Conservation (phyloP, 1,140 invertebrate species). For the Hyles euphorbiae region DNA sequence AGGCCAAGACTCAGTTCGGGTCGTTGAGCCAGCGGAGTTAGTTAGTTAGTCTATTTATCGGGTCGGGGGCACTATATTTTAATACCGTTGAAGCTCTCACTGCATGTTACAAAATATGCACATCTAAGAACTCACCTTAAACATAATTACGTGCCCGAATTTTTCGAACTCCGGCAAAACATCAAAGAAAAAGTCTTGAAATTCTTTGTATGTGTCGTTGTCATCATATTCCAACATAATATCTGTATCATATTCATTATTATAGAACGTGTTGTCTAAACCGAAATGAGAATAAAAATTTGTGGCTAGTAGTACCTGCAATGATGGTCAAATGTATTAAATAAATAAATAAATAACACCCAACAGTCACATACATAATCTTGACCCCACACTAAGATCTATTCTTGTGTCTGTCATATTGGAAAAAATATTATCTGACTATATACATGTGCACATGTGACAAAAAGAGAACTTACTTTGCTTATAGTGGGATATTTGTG, state of each 20-base stretch:
- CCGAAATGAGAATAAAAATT: slow-evolving; percentile 92
- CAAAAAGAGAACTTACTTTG: slow-evolving; percentile 43
- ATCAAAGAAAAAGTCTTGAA: slow-evolving; percentile 92
- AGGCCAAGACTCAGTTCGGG: too few species aligned
- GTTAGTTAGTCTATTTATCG: too few species aligned
- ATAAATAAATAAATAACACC: background rate
- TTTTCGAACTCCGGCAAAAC: slow-evolving; percentile 88
- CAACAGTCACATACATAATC: too few species aligned
- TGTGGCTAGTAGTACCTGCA: slow-evolving; percentile 82
- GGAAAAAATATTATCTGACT: too few species aligned
- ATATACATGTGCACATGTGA: too few species aligned
- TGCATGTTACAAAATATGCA: too few species aligned
- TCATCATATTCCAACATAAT: slow-evolving; percentile 89
- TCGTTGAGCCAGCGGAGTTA: too few species aligned
- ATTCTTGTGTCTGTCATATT: too few species aligned
- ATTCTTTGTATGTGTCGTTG: slow-evolving; percentile 87
- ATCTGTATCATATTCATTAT: slow-evolving; percentile 90
- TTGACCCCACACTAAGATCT: too few species aligned
- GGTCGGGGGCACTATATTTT: too few species aligned
- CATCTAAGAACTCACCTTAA: slow-evolving; percentile 76
- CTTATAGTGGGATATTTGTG: slow-evolving; percentile 82
- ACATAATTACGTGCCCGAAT: slow-evolving; percentile 85
- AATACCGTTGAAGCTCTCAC: too few species aligned
- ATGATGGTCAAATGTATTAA: slow-evolving; percentile 15
- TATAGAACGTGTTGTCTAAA: slow-evolving; percentile 78